phyloP scores from a whole-genome alignment of 2,113 vertebrate species.

The Hyaena hyaena region DNA sequence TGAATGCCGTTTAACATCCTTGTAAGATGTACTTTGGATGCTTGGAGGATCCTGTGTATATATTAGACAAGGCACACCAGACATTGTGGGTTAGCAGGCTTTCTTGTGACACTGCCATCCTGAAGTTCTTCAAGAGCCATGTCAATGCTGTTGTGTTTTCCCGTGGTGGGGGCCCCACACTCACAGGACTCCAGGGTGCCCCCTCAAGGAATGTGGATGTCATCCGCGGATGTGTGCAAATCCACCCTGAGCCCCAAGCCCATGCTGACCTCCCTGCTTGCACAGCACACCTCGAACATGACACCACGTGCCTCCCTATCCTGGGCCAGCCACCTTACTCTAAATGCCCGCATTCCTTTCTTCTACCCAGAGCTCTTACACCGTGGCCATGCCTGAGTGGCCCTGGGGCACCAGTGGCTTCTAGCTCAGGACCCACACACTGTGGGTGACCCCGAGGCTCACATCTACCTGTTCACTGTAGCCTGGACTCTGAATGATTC shows the following conservation, averaged over 20 bases:
- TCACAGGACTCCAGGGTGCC: rapidly evolving
- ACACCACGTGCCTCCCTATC: rapidly evolving
- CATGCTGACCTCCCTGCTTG: no score
- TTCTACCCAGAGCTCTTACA: no score
- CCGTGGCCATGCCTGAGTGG: rapidly evolving
- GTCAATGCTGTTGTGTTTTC: neutral
- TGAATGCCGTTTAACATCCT: neutral
- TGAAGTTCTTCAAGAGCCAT: neutral
- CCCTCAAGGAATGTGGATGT: neutral
- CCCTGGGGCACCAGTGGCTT: neutral
- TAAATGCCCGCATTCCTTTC: no score
- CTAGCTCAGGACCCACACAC: no score
- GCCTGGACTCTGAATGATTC: neutral
- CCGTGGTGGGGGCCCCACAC: neutral
- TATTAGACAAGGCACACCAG: rapidly evolving
- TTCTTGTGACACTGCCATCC: rapidly evolving
- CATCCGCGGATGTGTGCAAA: neutral
- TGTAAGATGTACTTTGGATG: rapidly evolving
- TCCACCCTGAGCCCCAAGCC: no score
- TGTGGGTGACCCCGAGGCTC: no score
- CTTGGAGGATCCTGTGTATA: rapidly evolving
- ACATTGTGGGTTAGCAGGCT: neutral
- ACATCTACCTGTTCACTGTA: rapidly evolving
- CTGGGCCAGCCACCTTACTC: no score
- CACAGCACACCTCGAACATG: no score